phyloP scores from a whole-genome alignment of 2,113 vertebrate species.

The Sminthopsis crassicaudata region DNA sequence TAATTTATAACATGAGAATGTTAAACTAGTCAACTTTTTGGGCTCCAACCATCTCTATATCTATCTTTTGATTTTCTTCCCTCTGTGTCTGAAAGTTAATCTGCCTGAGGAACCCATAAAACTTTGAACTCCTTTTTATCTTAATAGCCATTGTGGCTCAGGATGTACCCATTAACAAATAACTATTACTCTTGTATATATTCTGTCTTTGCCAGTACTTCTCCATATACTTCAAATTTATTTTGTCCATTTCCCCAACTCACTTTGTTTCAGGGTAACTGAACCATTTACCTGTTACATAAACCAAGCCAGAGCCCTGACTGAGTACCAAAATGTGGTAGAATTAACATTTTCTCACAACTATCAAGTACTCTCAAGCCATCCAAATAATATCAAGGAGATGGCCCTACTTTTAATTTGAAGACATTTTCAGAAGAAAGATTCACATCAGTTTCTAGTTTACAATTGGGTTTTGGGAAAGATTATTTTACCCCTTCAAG shows the following conservation, averaged over 20 bases:
- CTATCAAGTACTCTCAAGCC: background rate
- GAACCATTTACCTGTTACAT: background rate
- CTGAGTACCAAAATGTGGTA: background rate
- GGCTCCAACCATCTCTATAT: background rate
- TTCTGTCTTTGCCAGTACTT: background rate
- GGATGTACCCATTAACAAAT: background rate
- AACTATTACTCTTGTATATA: background rate
- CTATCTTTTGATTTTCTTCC: background rate
- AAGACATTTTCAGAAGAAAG: background rate
- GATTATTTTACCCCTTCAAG: background rate
- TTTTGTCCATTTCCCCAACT: background rate
- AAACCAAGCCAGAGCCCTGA: background rate
- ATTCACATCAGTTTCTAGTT: background rate
- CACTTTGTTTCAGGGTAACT: background rate
- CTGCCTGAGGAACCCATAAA: background rate
- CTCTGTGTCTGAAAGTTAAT: background rate
- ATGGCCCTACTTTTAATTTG: background rate
- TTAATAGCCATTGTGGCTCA: background rate
- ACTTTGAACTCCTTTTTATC: background rate
- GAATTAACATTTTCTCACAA: background rate
- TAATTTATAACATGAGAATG: background rate
- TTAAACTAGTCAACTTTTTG: background rate
- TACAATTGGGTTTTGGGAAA: background rate
- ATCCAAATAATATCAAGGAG: background rate
- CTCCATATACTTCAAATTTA: background rate